Conservation (phyloP, 2,113 vertebrate species). For the Hoplias malabaricus region DNA sequence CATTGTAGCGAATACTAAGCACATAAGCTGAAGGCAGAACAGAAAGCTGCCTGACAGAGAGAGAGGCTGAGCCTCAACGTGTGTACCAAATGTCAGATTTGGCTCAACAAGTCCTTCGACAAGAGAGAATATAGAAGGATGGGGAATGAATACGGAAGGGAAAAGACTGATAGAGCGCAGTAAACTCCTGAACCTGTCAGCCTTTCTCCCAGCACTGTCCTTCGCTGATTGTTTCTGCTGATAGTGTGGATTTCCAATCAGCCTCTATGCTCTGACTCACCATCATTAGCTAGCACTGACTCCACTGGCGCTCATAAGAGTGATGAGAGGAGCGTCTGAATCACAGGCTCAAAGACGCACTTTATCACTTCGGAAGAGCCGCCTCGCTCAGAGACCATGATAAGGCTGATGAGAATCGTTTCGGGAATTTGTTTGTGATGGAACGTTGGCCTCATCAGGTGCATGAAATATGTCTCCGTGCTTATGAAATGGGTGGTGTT, state of each 20-base stretch:
- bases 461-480: neutral
- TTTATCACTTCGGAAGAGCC: neutral
- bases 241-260: constrained; percentile 29
- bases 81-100: constrained; percentile 53
- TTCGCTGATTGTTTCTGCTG: constrained; percentile 20
- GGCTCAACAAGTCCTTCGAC: constrained; percentile 21
- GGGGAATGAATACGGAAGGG: neutral
- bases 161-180: neutral
- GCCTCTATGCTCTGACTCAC: constrained; percentile 14
- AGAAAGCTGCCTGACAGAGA: constrained; percentile 40
- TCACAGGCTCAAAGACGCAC: constrained; percentile 21
- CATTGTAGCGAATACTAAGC: constrained; percentile 32
- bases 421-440: constrained; percentile 5
- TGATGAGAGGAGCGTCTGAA: constrained; percentile 22
- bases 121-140: neutral
- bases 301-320: constrained; percentile 3
- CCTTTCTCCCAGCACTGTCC: constrained; percentile 14
- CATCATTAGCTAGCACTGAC: constrained; percentile 17
- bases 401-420: neutral
- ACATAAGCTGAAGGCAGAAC: constrained; percentile 44
- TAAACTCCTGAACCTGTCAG: neutral
- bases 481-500: neutral
- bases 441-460: constrained; percentile 8
- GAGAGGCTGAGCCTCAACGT: constrained; percentile 27
- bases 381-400: constrained; percentile 5